Base-by-base conservation (phyloP, 2,888 invertebrate species). In the Anagyrus pseudococci region DNA sequence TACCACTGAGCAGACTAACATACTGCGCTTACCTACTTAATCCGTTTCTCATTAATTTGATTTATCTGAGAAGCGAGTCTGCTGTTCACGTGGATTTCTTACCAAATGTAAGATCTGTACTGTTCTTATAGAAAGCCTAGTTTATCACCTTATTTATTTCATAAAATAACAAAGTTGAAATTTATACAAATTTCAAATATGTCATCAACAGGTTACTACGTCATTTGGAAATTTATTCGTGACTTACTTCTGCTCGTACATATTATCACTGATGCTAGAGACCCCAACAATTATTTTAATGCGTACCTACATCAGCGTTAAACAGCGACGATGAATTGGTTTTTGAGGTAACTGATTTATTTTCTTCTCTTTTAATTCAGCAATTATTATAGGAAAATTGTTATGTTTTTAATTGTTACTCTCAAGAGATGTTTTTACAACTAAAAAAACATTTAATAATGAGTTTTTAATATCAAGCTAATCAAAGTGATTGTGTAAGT, bases 21-120 rank as follows among this genome's bases (percentile, higher is more conserved):
- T 87, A 85, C 71, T 84, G 84, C 49, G 84, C 85, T 33, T 87
- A 87, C 72, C 77, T 87, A 29, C 68, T 87, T 25, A 86, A 87
- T 79, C 87, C 87, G 1, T 73, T 86, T 40, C 69, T 87, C 13
- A 84, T 86, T 63, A 81, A 79, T 56, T 77, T 85, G 44, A 73
- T 85, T 22, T 84, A 75, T 58, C 70, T 81, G 43, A 71, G 75
- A 37, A 70, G 76, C 40, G 80, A 81, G 62, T 66, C 71, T 2
- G 55, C 76, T 0, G 47, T 72, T 10, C 79, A 76, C 64, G 58
- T 80, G 1, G 81, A 82, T 15, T 63, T 77, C 23, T 59, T 80
- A 46, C 68, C 72, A 40, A 74, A 75, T 64, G 83, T 83, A 76
- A 80, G 79, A 73, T 17, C n/a, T 26, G 17, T 15, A 37, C 8